phyloP scores from a whole-genome alignment of 2,113 vertebrate genomes.

The Dolichotis patagonum region DNA sequence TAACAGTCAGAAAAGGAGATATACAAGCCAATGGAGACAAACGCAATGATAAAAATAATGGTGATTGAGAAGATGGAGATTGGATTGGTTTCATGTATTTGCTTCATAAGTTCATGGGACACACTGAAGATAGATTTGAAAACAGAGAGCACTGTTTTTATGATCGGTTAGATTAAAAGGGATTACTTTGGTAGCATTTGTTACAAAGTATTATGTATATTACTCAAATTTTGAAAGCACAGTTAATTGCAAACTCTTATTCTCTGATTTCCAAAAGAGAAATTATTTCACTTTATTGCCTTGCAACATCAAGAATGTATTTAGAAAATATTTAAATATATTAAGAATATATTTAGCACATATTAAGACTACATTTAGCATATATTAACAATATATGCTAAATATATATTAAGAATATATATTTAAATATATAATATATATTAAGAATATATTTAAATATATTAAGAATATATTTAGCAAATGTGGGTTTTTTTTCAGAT shows the following conservation, averaged over 20 bases:
- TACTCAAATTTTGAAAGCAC: not conserved
- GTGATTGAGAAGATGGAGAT: not conserved
- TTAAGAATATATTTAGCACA: too few relatives aligned
- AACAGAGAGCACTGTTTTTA: not conserved
- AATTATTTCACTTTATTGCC: constrained; percentile 4
- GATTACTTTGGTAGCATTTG: not conserved
- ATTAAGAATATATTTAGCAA: constrained; percentile 54
- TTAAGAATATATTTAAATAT: too few relatives aligned
- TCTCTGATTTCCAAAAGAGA: not conserved
- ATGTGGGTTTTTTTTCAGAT: constrained; percentile 42
- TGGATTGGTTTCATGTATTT: not conserved
- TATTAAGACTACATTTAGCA: too few relatives aligned
- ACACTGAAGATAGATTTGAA: not conserved
- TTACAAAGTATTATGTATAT: not conserved
- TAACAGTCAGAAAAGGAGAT: not conserved
- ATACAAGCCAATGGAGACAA: not conserved
- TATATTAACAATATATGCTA: too few relatives aligned
- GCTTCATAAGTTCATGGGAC: not conserved
- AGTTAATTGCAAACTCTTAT: constrained; percentile 25
- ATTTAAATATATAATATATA: too few relatives aligned
- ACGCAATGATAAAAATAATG: not conserved
- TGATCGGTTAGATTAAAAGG: not conserved
- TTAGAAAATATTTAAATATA: too few relatives aligned
- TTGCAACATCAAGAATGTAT: constrained; percentile 21
- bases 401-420: too few relatives aligned